A percentile compares a stretch with the other conserved stretches of the same genome.
These are phyloP conservation scores for Rhopalosiphum maidis DNA, from an alignment of 1,140 invertebrate species.

Conservation along the genomic window DNA sequence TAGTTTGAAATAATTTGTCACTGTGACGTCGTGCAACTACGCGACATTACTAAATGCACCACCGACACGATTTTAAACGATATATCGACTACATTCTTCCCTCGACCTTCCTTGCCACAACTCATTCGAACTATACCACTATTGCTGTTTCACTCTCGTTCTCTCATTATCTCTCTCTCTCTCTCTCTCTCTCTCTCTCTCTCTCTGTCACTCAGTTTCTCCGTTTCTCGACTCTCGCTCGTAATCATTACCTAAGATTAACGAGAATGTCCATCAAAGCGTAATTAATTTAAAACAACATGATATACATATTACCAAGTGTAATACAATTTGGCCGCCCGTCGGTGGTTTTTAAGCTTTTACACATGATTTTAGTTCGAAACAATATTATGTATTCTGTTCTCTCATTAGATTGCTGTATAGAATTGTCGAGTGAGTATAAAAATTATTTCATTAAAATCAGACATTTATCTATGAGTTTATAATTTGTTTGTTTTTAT, in stretches of 20 bases:
- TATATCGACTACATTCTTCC: neutral
- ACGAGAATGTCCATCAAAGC: conserved; percentile 1
- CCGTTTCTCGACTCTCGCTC: neutral
- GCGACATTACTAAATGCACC: neutral
- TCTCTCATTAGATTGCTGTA: neutral
- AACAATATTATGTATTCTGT: neutral
- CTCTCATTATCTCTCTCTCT: neutral
- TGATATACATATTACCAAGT: neutral
- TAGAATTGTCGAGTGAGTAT: neutral
- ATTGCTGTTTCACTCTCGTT: neutral
- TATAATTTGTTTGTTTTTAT: neutral
- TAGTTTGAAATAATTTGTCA: neutral
- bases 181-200: too few species aligned
- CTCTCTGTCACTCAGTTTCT: too few species aligned
- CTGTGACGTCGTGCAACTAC: neutral
- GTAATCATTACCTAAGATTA: conserved; percentile 19
- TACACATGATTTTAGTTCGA: neutral
- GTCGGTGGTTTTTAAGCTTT: neutral
- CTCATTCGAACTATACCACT: neutral
- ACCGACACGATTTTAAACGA: neutral
- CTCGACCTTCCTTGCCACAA: neutral
- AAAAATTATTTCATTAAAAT: neutral
- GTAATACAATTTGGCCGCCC: neutral
- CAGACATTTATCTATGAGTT: neutral
- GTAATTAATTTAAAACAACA: neutral